phyloP scores from a whole-genome alignment of 2,888 invertebrate species.

The Tetranychus piercei region DNA sequence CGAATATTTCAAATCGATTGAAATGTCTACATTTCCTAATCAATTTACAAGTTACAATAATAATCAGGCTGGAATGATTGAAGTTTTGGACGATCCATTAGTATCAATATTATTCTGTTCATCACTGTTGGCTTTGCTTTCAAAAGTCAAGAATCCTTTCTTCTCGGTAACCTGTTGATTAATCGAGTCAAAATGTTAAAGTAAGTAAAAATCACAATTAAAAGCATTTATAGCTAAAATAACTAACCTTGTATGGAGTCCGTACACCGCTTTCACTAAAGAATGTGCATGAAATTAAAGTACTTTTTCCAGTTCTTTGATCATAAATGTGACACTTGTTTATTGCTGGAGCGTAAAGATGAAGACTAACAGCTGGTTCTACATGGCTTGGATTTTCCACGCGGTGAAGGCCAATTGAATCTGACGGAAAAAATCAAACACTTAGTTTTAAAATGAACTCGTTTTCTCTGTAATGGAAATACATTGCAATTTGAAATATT shows the following conservation, averaged over 20 bases:
- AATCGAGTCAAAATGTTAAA: background rate
- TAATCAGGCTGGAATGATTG: background rate
- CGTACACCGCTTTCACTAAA: slow-evolving; percentile 76
- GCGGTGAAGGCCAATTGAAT: slow-evolving; percentile 78
- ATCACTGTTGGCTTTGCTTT: background rate
- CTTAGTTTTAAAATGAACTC: background rate
- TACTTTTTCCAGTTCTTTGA: slow-evolving; percentile 61
- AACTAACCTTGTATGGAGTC: slow-evolving; percentile 33
- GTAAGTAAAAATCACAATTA: background rate
- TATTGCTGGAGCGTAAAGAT: slow-evolving; percentile 87
- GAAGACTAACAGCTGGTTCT: slow-evolving; percentile 72
- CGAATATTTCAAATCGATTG: no score
- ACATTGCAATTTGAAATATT: no score
- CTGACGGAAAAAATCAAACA: slow-evolving; percentile 37
- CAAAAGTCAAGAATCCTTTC: background rate
- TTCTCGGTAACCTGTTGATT: background rate
- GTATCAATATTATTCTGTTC: background rate
- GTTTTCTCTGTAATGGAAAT: no score
- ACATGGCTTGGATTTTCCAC: slow-evolving; percentile 82
- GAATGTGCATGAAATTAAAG: slow-evolving; percentile 57
- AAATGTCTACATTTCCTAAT: no score
- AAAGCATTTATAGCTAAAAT: background rate
- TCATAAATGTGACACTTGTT: slow-evolving; percentile 73
- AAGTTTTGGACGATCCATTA: background rate
- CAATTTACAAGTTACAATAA: no score